Evolutionary conservation across 1,140 invertebrate species (phyloP).

Genomic region (Anagrus nilaparvatae): DNA sequence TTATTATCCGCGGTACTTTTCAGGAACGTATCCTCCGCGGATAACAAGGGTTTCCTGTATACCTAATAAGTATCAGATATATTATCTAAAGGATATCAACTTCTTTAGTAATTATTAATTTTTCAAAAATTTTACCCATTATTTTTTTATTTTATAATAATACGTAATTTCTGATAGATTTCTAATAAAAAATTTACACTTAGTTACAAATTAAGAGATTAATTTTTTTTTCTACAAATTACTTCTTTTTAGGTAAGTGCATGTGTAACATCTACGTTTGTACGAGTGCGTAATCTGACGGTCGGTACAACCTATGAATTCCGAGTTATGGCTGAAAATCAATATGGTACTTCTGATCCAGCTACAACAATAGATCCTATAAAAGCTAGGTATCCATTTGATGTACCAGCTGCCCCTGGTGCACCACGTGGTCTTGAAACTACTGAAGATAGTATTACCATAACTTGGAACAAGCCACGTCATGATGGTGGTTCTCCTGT

Average conservation of each 20-base stretch:
- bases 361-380: constrained; percentile 79
- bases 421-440: constrained; percentile 76
- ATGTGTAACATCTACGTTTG: constrained; percentile 80
- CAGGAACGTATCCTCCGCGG: too few relatives aligned
- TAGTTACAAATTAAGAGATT: too few relatives aligned
- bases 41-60: too few relatives aligned
- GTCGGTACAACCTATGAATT: constrained; percentile 93
- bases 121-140: too few relatives aligned
- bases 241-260: constrained; percentile 69
- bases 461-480: constrained; percentile 86
- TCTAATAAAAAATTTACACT: too few relatives aligned
- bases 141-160: too few relatives aligned
- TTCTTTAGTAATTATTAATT: too few relatives aligned
- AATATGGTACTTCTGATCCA: constrained; percentile 90
- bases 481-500: constrained; percentile 89
- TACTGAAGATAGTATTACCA: constrained; percentile 86
- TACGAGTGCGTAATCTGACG: constrained; percentile 81
- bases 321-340: constrained; percentile 94
- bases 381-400: constrained; percentile 91
- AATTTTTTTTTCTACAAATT: too few relatives aligned
- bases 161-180: too few relatives aligned
- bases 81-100: too few relatives aligned
- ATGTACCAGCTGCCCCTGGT: constrained; percentile 83
- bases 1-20: too few relatives aligned
- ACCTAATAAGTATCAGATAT: too few relatives aligned